Base-by-base conservation (phyloP, 2,888 invertebrate species). In the Anthophora plumipes region DNA sequence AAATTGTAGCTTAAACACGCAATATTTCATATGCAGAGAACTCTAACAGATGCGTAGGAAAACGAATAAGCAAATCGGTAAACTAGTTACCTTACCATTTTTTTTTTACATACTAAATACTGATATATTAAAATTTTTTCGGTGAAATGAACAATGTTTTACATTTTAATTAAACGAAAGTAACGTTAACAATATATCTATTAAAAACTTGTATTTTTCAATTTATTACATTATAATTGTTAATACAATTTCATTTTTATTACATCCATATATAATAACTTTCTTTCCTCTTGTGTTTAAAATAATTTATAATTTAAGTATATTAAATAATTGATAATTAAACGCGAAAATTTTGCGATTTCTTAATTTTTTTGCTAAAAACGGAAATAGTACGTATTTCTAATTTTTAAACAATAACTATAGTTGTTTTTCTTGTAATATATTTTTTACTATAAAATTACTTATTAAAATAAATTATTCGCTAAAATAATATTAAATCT, bases 401-500 rank as follows among this genome's bases (percentile, higher is more conserved):
- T 8, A 22, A 9, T 12, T 41, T 25, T 31, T 7, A 14, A 41
- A 43, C 31, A 43, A 25, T 20, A 17, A 6, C n/a, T n/a, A 20
- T 39, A 11, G 0, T 48, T 22, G 39, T 25, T 39, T 12, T 25
- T 4, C 17, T 37, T n/a, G 25, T 55, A n/a, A 67, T 43, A 68
- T n/a, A 14, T 39, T 52, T 60, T 66, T 25, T 41, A 12, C 52
- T 7, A 12, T 9, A 31, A 25, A 17, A 12, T n/a, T 31, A 69
- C 50, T 57, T 55, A 37, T 54, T 2, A 8, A 48, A 39, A 54
- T 43, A 20, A 57, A 68, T 1, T 55, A 57, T 46, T 59, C 25
- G 17, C 37, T 61, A 22, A 20, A 31, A 4, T 31, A 31, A 77
- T 70, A 69, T 48, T 59, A 68, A 31, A 71, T 89, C 88, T 68